phyloP scores from a whole-genome alignment of 2,113 vertebrate species.

The Chitala chitala region DNA sequence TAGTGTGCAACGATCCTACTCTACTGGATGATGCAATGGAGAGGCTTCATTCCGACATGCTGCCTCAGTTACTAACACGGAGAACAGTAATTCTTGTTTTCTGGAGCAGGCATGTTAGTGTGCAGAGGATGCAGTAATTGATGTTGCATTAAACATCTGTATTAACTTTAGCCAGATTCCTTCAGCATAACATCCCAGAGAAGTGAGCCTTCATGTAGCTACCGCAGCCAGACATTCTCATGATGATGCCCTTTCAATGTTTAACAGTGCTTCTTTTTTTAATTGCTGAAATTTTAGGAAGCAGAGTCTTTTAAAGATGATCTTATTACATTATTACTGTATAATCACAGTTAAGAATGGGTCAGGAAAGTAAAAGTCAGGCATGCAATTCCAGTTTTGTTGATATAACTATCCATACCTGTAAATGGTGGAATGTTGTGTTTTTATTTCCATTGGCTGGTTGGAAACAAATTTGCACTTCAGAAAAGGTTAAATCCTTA shows the following conservation, averaged over 20 bases:
- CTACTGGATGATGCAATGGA: too few species aligned
- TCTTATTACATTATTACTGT: neutral
- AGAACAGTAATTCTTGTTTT: slow-evolving; percentile 31
- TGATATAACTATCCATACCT: neutral
- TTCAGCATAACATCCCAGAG: neutral
- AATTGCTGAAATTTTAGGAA: slow-evolving; percentile 8
- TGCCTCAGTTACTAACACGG: too few species aligned
- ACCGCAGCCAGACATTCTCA: neutral
- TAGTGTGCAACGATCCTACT: too few species aligned
- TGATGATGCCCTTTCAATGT: neutral
- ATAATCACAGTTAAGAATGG: neutral
- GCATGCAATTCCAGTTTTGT: neutral
- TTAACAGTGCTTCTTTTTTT: neutral
- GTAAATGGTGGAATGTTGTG: neutral
- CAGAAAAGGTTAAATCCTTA: neutral
- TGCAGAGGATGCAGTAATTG: slow-evolving; percentile 16
- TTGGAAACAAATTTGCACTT: neutral
- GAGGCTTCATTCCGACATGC: too few species aligned
- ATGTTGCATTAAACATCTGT: slow-evolving; percentile 12
- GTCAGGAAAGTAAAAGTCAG: neutral
- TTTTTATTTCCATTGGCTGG: neutral
- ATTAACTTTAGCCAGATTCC: neutral
- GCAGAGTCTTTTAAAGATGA: neutral
- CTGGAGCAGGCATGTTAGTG: slow-evolving; percentile 24
- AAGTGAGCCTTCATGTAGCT: neutral